Conservation (phyloP, 1,140 invertebrate species). For the Zaprionus camerounensis region DNA sequence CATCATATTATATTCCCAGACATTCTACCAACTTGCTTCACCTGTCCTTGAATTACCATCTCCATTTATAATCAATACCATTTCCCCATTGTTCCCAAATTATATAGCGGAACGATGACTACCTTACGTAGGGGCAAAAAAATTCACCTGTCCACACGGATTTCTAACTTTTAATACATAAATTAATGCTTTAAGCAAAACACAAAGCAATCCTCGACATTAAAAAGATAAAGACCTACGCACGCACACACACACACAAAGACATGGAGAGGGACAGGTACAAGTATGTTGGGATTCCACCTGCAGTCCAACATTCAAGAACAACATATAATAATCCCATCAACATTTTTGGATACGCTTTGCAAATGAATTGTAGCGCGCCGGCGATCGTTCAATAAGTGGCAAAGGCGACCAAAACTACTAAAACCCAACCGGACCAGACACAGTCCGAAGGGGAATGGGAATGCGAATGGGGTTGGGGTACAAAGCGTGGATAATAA, state of each 20-base stretch:
- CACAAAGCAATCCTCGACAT: constrained; percentile 67
- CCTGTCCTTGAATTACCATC: constrained; percentile 38
- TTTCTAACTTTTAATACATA: constrained; percentile 82
- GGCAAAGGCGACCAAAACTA: constrained; percentile 45
- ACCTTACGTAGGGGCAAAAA: constrained; percentile 17
- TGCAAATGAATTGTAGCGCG: constrained; percentile 79
- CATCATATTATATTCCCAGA: constrained; percentile 7
- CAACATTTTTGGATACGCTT: constrained; percentile 83
- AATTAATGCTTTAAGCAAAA: constrained; percentile 74
- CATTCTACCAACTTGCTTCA: constrained; percentile 8
- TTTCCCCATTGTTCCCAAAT: constrained; percentile 45
- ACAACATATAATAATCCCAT: constrained; percentile 82
- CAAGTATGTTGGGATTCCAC: constrained; percentile 64
- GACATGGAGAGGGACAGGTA: not conserved
- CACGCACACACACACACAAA: constrained; percentile 19
- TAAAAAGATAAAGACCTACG: constrained; percentile 73
- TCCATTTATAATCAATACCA: constrained; percentile 51
- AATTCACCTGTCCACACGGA: constrained; percentile 81
- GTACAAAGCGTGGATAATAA: constrained; percentile 75
- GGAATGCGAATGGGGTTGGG: constrained; percentile 3
- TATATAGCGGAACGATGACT: constrained; percentile 50
- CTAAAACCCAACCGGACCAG: constrained; percentile 41
- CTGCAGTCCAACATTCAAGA: constrained; percentile 66
- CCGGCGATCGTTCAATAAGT: constrained; percentile 39
- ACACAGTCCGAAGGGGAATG: constrained; percentile 1